A percentile compares a stretch with the other conserved stretches of the same genome.
These are phyloP conservation scores for Eptatretus burgeri DNA, from an alignment of 2,113 vertebrate genomes.

Conservation along the genomic window DNA sequence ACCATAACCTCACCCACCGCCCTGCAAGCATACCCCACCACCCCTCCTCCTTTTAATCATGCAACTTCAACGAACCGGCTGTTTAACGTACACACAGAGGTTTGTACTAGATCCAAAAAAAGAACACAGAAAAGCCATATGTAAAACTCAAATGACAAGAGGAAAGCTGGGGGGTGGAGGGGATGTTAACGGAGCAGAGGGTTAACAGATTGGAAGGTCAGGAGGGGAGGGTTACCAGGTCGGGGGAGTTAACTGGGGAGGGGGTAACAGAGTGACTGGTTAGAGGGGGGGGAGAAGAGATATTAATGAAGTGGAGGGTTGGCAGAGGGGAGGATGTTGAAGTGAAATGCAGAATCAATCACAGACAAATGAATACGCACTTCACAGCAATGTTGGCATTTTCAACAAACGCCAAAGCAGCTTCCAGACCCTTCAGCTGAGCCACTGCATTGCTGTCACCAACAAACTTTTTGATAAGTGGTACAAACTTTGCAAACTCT, in stretches of 20 bases:
- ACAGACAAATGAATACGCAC: conserved; percentile 27
- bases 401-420: conserved; percentile 46
- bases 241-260: too few relatives aligned
- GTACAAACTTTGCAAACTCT: conserved; percentile 82
- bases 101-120: too few relatives aligned
- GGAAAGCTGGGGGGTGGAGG: conserved; percentile 3
- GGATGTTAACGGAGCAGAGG: too few relatives aligned
- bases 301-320: too few relatives aligned
- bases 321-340: background rate
- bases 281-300: too few relatives aligned
- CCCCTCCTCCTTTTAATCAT: too few relatives aligned
- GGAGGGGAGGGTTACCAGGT: too few relatives aligned
- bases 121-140: conserved; percentile 1
- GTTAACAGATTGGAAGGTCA: too few relatives aligned
- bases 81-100: too few relatives aligned
- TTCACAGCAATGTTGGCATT: conserved; percentile 68
- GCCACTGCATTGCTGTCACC: conserved; percentile 84
- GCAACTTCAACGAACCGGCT: too few relatives aligned
- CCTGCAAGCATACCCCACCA: too few relatives aligned
- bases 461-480: conserved; percentile 77
- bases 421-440: conserved; percentile 84
- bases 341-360: background rate
- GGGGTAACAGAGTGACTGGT: too few relatives aligned
- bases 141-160: background rate
- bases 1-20: conserved; percentile 75